Percentiles rank a stretch among this genome's conserved stretches.
These are phyloP conservation scores for Protonemura montana DNA, from an alignment of 2,888 invertebrate species.

Conservation along the genomic window DNA sequence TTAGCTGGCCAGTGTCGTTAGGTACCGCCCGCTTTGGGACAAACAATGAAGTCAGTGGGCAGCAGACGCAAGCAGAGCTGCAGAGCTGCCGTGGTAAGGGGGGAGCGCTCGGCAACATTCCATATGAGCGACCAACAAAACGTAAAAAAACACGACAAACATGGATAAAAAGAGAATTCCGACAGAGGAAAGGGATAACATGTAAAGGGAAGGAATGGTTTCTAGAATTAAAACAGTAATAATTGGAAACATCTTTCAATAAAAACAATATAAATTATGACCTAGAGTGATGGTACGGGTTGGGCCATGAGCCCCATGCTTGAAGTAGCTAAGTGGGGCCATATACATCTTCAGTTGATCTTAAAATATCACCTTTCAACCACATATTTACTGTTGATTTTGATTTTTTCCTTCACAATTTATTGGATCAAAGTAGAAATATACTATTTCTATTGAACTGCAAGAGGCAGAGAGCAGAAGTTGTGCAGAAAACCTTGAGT, in stretches of 20 bases:
- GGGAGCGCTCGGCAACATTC: slow-evolving; percentile 51
- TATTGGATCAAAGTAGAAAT: too few species aligned
- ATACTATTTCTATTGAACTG: too few species aligned
- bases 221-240: neutral
- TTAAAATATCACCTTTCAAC: too few species aligned
- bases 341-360: too few species aligned
- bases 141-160: slow-evolving; percentile 39
- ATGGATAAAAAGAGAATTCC: slow-evolving; percentile 34
- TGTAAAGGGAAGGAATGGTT: slow-evolving; percentile 8
- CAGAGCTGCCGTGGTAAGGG: slow-evolving; percentile 44
- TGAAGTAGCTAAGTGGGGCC: too few species aligned
- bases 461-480: too few species aligned
- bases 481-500: too few species aligned
- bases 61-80: slow-evolving; percentile 28
- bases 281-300: too few species aligned
- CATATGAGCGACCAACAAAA: slow-evolving; percentile 8
- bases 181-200: slow-evolving; percentile 23
- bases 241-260: neutral
- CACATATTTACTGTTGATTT: too few species aligned
- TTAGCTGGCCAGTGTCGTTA: neutral
- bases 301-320: too few species aligned
- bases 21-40: slow-evolving; percentile 1
- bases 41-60: slow-evolving; percentile 38
- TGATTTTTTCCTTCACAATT: too few species aligned
- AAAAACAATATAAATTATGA: neutral